A percentile compares a stretch with the other conserved stretches of the same genome.
phyloP scores from a whole-genome alignment of 2,797 vertebrate species.

The Syngnathus acus region DNA sequence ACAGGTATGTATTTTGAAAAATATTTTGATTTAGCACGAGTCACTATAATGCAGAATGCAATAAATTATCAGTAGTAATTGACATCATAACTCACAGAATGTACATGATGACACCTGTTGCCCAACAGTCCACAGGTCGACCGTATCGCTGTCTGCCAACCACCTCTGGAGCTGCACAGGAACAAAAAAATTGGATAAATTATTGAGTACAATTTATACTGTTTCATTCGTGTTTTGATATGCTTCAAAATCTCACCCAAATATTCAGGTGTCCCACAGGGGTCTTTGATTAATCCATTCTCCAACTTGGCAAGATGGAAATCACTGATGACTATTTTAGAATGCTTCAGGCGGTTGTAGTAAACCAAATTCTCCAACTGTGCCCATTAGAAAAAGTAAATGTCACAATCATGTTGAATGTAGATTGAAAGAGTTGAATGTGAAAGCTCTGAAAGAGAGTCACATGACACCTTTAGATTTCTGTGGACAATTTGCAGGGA shows the following conservation, averaged over 20 bases:
- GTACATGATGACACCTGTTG: conserved; percentile 96
- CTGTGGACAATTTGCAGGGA: conserved; percentile 92
- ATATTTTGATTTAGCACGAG: background rate
- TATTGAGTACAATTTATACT: no score
- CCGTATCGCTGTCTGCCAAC: conserved; percentile 94
- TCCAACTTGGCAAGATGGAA: conserved; percentile 96
- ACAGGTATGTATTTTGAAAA: background rate
- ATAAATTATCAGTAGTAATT: background rate
- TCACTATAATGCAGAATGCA: background rate
- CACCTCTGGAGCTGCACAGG: conserved; percentile 85
- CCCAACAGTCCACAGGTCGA: conserved; percentile 94
- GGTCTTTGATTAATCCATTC: conserved; percentile 95
- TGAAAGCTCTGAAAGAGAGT: background rate
- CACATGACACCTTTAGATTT: conserved; percentile 86
- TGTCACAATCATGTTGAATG: background rate
- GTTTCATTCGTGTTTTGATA: no score
- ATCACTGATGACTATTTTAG: conserved; percentile 98
- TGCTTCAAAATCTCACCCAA: conserved; percentile 73
- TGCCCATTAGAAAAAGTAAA: conserved; percentile 15
- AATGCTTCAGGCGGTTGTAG: conserved; percentile 95
- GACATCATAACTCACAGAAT: conserved; percentile 79
- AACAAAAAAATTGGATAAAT: conserved; percentile 8
- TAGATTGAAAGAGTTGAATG: background rate
- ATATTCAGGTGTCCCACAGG: conserved; percentile 95
- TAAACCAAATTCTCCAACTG: conserved; percentile 98